These are phyloP conservation scores for Augiades crinisus DNA, from an alignment of 2,888 invertebrate genomes.

Conservation along the genomic window DNA sequence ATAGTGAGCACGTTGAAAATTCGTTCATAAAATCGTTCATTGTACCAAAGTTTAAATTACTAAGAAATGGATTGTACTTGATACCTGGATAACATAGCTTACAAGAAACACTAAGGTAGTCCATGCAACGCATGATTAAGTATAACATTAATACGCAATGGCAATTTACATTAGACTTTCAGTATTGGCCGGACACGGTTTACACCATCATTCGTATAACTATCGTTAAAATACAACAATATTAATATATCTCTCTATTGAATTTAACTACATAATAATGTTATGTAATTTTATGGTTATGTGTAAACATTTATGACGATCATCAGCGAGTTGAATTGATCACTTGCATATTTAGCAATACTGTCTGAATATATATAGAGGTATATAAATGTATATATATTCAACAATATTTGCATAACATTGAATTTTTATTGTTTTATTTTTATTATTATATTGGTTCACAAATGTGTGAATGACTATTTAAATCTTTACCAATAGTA, in stretches of 20 bases:
- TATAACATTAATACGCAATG: conserved; percentile 61
- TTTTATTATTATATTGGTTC: no score
- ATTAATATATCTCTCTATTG: conserved; percentile 72
- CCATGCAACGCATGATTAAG: conserved; percentile 54
- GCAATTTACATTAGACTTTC: conserved; percentile 65
- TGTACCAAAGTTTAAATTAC: conserved; percentile 48
- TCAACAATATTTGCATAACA: no score
- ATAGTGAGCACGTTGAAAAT: conserved; percentile 72
- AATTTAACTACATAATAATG: conserved; percentile 69
- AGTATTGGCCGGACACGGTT: conserved; percentile 73
- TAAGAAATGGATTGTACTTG: conserved; percentile 65
- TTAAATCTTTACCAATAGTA: conserved; percentile 84
- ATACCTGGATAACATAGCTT: conserved; percentile 54
- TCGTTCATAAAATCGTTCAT: conserved; percentile 63
- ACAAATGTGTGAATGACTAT: no score
- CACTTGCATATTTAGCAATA: no score
- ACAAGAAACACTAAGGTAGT: conserved; percentile 52
- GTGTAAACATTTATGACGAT: no score
- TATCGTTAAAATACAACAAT: conserved; percentile 73
- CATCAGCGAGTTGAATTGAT: no score
- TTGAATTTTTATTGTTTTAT: no score
- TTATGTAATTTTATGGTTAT: conserved; percentile 63
- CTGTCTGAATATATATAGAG: no score
- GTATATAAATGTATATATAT: no score
- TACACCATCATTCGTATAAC: conserved; percentile 61